Conservation (phyloP, 2,888 invertebrate species). For the Drosophila austrosaltans region DNA sequence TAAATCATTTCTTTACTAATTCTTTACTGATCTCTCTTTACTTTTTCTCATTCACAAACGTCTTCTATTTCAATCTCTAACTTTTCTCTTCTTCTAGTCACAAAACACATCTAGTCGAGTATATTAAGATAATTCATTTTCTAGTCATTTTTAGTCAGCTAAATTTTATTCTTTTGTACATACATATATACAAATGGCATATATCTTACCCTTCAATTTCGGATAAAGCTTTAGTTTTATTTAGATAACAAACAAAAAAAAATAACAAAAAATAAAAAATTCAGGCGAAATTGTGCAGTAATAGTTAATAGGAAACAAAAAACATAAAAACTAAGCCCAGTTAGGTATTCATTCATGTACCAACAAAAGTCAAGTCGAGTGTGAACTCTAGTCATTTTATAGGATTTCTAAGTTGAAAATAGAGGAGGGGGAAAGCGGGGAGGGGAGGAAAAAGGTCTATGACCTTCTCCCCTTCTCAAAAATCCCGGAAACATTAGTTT, state of each 20-base stretch:
- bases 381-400: constrained; percentile 81
- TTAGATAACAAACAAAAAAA: constrained; percentile 36
- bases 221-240: constrained; percentile 56
- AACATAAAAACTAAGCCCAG: constrained; percentile 52
- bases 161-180: constrained; percentile 32
- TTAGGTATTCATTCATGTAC: constrained; percentile 47
- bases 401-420: constrained; percentile 54
- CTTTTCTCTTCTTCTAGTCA: neutral
- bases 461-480: neutral
- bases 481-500: neutral
- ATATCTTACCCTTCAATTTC: constrained; percentile 41
- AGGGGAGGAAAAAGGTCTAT: neutral
- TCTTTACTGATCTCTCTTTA: neutral
- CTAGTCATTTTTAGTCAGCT: constrained; percentile 56
- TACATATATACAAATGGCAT: constrained; percentile 10
- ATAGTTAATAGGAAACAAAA: constrained; percentile 64
- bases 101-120: neutral
- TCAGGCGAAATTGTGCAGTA: constrained; percentile 82
- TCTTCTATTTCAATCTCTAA: neutral
- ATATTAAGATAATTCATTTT: constrained; percentile 20
- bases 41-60: constrained; percentile 10
- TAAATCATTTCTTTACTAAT: neutral
- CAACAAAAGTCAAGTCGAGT: constrained; percentile 69
- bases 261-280: constrained; percentile 52
- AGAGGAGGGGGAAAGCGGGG: neutral